Conservation (phyloP, 2,113 vertebrate genomes). For the Chunga burmeisteri region DNA sequence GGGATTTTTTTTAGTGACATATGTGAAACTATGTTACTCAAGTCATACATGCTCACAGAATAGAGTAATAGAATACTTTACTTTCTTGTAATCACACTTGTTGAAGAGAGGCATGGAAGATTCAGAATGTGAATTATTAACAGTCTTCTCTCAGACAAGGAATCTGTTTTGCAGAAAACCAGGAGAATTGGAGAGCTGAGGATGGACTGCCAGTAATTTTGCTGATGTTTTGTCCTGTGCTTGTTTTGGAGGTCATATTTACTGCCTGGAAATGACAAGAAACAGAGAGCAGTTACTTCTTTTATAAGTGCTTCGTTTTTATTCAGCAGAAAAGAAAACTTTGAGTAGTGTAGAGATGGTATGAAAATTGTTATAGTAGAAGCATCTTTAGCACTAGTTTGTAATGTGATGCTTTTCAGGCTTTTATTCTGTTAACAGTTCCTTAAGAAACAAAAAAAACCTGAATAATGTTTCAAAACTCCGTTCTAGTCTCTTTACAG, state of each 20-base stretch:
- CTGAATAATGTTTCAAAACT: background rate
- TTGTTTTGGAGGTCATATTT: background rate
- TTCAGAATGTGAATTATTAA: background rate
- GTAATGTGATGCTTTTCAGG: background rate
- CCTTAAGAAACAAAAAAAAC: background rate
- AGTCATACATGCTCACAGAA: background rate
- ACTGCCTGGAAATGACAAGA: background rate
- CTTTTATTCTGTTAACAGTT: background rate
- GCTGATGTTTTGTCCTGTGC: background rate
- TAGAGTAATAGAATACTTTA: background rate
- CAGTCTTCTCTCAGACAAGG: background rate
- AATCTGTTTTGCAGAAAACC: background rate
- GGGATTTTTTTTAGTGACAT: rapidly evolving
- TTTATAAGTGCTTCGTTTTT: background rate
- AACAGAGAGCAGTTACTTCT: background rate
- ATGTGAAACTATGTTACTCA: background rate
- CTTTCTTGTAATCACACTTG: background rate
- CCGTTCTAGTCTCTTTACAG: background rate
- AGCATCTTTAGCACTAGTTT: background rate
- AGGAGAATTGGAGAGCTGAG: background rate
- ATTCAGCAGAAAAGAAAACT: background rate
- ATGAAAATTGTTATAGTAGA: background rate
- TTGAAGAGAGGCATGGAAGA: background rate
- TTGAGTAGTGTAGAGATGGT: background rate
- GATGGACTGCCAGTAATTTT: background rate